Evolutionary conservation across 2,888 invertebrate species (phyloP).

Genomic region (Agrochola lota): DNA sequence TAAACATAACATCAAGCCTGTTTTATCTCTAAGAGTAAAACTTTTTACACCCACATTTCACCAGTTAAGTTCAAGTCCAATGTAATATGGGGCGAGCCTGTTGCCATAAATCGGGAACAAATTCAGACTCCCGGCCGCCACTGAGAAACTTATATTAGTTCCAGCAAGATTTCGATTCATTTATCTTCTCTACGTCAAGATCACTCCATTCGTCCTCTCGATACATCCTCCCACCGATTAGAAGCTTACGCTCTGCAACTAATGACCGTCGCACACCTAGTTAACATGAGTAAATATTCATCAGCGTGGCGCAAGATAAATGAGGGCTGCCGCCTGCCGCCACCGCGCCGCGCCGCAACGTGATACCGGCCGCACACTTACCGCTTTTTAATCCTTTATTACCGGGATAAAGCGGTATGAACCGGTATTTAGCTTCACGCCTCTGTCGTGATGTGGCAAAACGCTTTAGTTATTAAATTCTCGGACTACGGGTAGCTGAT

Average conservation of each 20-base stretch:
- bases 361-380: conserved; percentile 51
- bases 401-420: conserved; percentile 46
- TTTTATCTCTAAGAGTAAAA: too few species aligned
- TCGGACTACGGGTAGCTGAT: background rate
- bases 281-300: conserved; percentile 77
- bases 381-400: conserved; percentile 64
- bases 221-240: conserved; percentile 18
- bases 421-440: conserved; percentile 41
- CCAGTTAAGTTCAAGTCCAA: background rate
- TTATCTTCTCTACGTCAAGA: background rate
- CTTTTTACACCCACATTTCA: background rate
- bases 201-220: conserved; percentile 3
- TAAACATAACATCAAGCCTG: too few species aligned
- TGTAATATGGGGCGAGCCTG: too few species aligned
- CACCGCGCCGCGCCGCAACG: conserved; percentile 26
- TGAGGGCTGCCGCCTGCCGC: conserved; percentile 65
- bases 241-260: conserved; percentile 43
- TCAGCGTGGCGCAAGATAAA: conserved; percentile 68
- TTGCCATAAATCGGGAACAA: background rate
- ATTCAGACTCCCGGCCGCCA: background rate
- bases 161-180: background rate
- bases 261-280: conserved; percentile 65
- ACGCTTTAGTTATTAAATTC: conserved; percentile 53
- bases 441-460: conserved; percentile 39
- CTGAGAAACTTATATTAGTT: background rate